phyloP scores from a whole-genome alignment of 2,113 vertebrate genomes.

The Chionomys nivalis region DNA sequence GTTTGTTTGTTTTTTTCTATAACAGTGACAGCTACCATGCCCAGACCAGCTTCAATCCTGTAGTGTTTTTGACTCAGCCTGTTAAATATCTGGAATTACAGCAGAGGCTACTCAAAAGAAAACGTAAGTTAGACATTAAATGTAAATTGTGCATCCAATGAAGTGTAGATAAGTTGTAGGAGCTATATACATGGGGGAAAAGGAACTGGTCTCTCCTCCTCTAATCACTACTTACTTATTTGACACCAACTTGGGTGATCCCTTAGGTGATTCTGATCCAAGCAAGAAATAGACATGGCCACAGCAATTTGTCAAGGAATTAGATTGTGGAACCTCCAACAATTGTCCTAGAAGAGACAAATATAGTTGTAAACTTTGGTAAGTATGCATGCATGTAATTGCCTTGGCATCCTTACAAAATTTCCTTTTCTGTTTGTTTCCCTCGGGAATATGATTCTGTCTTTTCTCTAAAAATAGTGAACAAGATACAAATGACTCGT shows the following conservation, averaged over 20 bases:
- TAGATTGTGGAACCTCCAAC: neutral
- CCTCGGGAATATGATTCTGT: neutral
- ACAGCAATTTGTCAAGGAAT: neutral
- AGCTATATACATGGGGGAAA: neutral
- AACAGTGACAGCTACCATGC: neutral
- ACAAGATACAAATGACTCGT: neutral
- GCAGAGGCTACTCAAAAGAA: neutral
- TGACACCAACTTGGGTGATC: rapidly evolving
- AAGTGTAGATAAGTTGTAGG: neutral
- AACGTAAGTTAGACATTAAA: neutral
- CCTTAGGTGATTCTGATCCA: neutral
- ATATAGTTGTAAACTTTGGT: neutral
- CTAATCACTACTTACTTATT: neutral
- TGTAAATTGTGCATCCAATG: neutral
- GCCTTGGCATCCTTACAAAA: neutral
- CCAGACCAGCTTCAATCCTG: neutral
- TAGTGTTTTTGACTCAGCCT: neutral
- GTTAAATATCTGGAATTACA: neutral
- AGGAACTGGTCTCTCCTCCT: rapidly evolving
- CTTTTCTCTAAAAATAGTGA: neutral
- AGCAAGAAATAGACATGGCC: neutral
- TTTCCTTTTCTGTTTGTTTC: neutral
- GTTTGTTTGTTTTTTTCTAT: neutral
- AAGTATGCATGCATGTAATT: neutral
- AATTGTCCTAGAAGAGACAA: neutral